Evolutionary conservation across 2,888 invertebrate species (phyloP), one percentile per base, ranked within the genome.

Genomic region (Pediacus dermestoides): DNA sequence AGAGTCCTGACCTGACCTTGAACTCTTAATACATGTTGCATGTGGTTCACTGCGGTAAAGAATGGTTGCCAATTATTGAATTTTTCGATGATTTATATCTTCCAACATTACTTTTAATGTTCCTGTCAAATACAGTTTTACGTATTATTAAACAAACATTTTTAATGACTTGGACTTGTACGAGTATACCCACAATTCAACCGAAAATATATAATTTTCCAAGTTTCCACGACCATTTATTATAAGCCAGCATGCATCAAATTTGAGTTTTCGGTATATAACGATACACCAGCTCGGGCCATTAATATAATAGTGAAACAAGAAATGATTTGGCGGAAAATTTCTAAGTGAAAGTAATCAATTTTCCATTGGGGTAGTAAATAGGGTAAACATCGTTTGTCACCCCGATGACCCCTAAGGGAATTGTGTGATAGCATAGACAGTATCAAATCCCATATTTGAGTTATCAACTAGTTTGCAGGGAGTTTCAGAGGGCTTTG

Each of bases 41-140:
- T 18, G 21, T 18, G 28, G 28, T 28, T 6, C 28, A 28, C 12
- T 28, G 28, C 28, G 10, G 28, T 28, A 28, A 28, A 28, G 28
- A 28, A 28, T 28, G 13, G 3, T 28, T 28, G 28, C 28, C 28
- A 28, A 28, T 28, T 28, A 28, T 28, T 28, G 28, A 28, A 28
- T 28, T 28, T 28, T 28, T 28, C 13, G 28, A 28, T 28, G 28
- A 28, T 28, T 28, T 28, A 28, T 28, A 13, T 11, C 28, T 28
- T 28, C 11, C 4, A 4, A 14, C 28, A 28, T 28, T 28, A 28
- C 10, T n/a, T 28, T 7, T 28, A 28, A 28, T 28, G 14, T 14
- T 28, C 28, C 12, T 13, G 28, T 28, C 28, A 14, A 28, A 28
- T 23, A 9, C 23, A 23, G 23, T 23, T 23, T 23, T 9, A 23